Evolutionary conservation across 2,888 invertebrate genomes (phyloP), one percentile per base, ranked within the genome.

Genomic region (Bombylius discolor): DNA sequence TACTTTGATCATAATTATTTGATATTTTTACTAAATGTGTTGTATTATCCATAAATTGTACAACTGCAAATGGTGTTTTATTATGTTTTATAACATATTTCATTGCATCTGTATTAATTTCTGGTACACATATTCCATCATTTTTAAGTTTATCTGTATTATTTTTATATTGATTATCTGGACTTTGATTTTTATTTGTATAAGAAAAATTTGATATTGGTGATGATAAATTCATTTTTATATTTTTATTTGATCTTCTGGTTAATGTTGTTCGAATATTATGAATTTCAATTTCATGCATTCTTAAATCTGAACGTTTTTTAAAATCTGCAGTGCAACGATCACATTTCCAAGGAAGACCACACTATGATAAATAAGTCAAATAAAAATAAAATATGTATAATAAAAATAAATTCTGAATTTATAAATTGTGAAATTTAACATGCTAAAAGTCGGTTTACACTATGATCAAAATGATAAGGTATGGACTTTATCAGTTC

Each of bases 1-100:
- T 36, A 3, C 59, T 33, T 39, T 56, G 58, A 31, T 57, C 51
- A 55, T 56, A 50, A 11, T 47, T 52, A 61, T 81, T 78, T 53
- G 82, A 73, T 2, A 86, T 81, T 64, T 85, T 82, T 13, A 87
- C 85, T 50, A 87, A 70, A 1, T 85, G 82, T 1, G 85, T 84
- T 56, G 80, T 78, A 11, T 83, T 82, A 62, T 79, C 79, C 47
- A 81, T 77, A 13, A 85, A 83, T 62, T 84, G 82, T 52, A 85
- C 71, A 51, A 86, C 72, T 0, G 85, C 86, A 65, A 86, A 87
- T 0, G 86, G 85, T 0, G 81, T 84, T 67, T 85, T 82, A 49
- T 80, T 81, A 4, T 80, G 79, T 7, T 79, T 74, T 58, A 82
- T 64, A 5, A 85, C 84, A 9, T 79, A 78, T 52, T 79, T 79